Evolutionary conservation across 2,797 vertebrate genomes (phyloP).

Genomic region (Anniella stebbinsi): DNA sequence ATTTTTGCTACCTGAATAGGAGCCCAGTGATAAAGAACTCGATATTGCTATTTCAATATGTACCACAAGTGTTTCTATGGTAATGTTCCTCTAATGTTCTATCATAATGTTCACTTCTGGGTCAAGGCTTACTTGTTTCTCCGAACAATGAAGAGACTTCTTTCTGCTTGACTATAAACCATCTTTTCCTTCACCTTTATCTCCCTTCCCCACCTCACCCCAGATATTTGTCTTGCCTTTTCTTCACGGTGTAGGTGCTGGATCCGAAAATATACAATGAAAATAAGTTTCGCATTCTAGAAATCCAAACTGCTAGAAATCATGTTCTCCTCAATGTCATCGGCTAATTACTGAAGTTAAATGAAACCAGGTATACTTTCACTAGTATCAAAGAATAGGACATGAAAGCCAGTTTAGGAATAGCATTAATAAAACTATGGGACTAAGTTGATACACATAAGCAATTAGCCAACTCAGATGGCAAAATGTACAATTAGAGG

Average conservation of each 20-base stretch:
- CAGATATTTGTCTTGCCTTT: neutral
- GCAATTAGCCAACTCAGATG: slow-evolving; percentile 59
- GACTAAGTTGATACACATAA: neutral
- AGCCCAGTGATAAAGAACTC: neutral
- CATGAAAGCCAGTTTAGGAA: slow-evolving; percentile 56
- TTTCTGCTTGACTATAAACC: neutral
- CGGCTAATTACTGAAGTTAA: neutral
- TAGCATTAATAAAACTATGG: slow-evolving; percentile 4
- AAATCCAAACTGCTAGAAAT: neutral
- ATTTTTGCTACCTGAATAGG: neutral
- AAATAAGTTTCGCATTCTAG: neutral
- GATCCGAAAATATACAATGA: neutral
- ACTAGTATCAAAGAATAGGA: slow-evolving; percentile 66
- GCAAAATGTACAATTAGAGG: slow-evolving; percentile 57
- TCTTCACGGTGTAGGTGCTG: neutral
- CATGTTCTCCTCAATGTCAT: neutral
- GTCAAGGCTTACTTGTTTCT: neutral
- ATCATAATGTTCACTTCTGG: neutral
- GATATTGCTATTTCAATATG: neutral
- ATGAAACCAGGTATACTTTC: slow-evolving; percentile 15
- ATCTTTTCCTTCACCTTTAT: neutral
- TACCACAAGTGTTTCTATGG: neutral
- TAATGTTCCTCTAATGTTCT: neutral
- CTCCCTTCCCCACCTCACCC: neutral
- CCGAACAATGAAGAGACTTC: neutral